A percentile compares a stretch with the other conserved stretches of the same genome.
Evolutionary conservation across 64 coral and sea anemone genomes (phyloP).

Genomic region (Stylophora pistillata): DNA sequence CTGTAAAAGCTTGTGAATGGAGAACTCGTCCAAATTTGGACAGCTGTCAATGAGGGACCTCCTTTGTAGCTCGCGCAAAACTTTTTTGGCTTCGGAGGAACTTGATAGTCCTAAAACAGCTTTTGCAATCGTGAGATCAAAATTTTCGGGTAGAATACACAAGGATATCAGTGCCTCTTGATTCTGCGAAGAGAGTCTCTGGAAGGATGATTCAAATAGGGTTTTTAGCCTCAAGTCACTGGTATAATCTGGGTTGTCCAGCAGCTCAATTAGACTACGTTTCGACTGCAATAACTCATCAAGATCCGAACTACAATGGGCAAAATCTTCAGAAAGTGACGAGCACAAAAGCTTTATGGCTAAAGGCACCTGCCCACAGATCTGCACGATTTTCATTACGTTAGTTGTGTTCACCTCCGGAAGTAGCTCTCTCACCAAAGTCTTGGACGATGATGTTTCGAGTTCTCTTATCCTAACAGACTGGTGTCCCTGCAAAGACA

Average conservation of each 20-base stretch:
- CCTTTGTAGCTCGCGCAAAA: conserved; percentile 7
- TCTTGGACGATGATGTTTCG: not conserved
- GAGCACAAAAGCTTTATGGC: not conserved
- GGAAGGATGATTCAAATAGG: conserved; percentile 27
- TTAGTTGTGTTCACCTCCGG: not conserved
- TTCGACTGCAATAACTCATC: not conserved
- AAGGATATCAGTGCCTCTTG: conserved; percentile 29
- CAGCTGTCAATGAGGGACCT: conserved; percentile 14
- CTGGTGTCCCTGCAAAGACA: not conserved
- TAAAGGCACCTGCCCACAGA: not conserved
- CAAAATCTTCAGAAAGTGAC: not conserved
- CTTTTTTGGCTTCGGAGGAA: not conserved
- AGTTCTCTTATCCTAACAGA: not conserved
- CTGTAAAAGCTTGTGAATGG: conserved; percentile 16
- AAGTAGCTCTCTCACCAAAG: not conserved
- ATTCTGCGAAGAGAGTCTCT: not conserved
- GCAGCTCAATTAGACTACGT: not conserved
- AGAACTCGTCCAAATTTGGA: not conserved
- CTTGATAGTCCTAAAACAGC: not conserved
- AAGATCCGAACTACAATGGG: not conserved
- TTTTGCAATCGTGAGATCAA: conserved; percentile 22
- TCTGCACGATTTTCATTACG: not conserved
- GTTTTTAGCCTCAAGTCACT: not conserved
- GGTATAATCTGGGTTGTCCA: conserved; percentile 22
- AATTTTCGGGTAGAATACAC: conserved; percentile 7